Evolutionary conservation across 2,888 invertebrate genomes (phyloP).

Genomic region (Drosophila tripunctata): DNA sequence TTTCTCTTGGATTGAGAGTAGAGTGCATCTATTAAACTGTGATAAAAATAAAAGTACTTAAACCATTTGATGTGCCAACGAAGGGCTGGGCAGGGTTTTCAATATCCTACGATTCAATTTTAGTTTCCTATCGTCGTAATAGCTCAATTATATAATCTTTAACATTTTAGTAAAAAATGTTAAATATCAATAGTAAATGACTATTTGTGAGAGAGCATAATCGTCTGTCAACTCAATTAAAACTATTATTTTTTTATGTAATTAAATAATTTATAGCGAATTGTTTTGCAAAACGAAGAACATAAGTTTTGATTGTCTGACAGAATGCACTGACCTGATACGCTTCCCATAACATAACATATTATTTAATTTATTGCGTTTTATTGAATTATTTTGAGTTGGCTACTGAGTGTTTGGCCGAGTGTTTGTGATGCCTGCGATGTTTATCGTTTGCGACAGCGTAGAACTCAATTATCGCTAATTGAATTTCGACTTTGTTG

Average conservation of each 20-base stretch:
- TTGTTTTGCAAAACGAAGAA: neutral
- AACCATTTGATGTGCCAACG: neutral
- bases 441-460: constrained; percentile 56
- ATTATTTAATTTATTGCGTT: constrained; percentile 57
- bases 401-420: constrained; percentile 31
- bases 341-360: constrained; percentile 15
- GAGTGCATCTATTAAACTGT: neutral
- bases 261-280: neutral
- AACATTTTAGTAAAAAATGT: too few relatives aligned
- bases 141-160: too few relatives aligned
- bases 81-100: neutral
- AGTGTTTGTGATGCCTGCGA: constrained; percentile 26
- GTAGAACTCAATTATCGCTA: constrained; percentile 64
- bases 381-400: constrained; percentile 57
- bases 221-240: neutral
- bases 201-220: too few relatives aligned
- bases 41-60: neutral
- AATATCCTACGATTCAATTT: neutral
- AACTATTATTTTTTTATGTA: neutral
- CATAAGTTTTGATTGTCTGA: neutral
- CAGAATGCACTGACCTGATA: neutral
- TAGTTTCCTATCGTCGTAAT: too few relatives aligned
- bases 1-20: neutral
- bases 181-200: too few relatives aligned
- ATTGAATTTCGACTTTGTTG: constrained; percentile 55